Evolutionary conservation across 2,888 invertebrate species (phyloP).

Genomic region (Timema cristinae): DNA sequence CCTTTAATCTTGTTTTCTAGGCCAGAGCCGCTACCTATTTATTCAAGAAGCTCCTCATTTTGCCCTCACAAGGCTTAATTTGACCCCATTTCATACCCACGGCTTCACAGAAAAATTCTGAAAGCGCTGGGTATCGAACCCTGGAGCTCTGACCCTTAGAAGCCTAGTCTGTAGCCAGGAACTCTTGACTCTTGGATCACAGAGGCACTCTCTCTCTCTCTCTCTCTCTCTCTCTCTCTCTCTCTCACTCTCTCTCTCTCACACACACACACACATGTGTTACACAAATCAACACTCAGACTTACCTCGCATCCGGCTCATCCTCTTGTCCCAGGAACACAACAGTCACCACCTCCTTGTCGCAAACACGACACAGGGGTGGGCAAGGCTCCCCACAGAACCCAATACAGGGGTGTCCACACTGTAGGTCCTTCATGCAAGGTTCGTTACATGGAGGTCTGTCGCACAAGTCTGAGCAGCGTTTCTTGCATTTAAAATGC

Average conservation of each 20-base stretch:
- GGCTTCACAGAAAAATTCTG: not conserved
- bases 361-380: constrained; percentile 54
- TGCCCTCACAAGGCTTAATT: too few relatives aligned
- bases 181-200: too few relatives aligned
- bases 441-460: constrained; percentile 47
- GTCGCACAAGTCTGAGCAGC: constrained; percentile 49
- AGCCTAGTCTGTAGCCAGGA: not conserved
- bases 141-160: too few relatives aligned
- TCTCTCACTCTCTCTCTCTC: not conserved
- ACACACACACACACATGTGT: not conserved
- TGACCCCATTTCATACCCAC: not conserved
- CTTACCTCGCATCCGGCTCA: constrained; percentile 52
- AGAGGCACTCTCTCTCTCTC: too few relatives aligned
- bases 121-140: not conserved
- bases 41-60: too few relatives aligned
- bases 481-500: constrained; percentile 49
- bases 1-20: too few relatives aligned
- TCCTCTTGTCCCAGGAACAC: constrained; percentile 49
- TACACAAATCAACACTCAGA: not conserved
- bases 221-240: too few relatives aligned
- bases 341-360: constrained; percentile 46
- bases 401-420: constrained; percentile 62
- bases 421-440: constrained; percentile 45
- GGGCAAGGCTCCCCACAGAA: constrained; percentile 71
- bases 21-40: too few relatives aligned